Evolutionary conservation across 2,797 vertebrate genomes (phyloP), one percentile per base, ranked within the genome.

Genomic region (Leptodactylus fallax): DNA sequence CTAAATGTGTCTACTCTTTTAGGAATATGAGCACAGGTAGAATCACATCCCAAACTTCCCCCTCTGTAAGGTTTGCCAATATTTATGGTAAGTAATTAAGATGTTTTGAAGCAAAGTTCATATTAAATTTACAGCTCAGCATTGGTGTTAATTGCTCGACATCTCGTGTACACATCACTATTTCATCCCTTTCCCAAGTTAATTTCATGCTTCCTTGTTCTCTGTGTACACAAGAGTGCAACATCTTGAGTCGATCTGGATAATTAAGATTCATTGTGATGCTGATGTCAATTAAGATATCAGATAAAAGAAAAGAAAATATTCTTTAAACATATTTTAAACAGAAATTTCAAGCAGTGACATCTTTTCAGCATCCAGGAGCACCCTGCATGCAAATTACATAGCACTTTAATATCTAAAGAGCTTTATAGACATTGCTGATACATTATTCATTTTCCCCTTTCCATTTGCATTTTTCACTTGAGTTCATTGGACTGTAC

Each of bases 161-260:
- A 58, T 53, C 47, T 83, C 49, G 55, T 72, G 16, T 72, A 55
- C 51, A 83, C 49, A 55, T 56, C 49, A 36, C 49, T 69, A 83
- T 8, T 14, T 71, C 56, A 71, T 83, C 51, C 51, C 49, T 83
- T 11, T 56, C 51, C 51, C 65, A 55, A 83, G 81, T 83, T 72
- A 72, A 83, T 83, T 56, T 83, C 81, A 83, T 83, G 81, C 49
- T 6, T 71, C 16, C 65, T 69, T 83, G 81, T 83, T 83, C 65
- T 53, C 16, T 56, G 49, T 17, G 23, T 53, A 83, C 23, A 83
- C 49, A 23, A 21, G 63, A 69, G 81, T 23, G 23, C 63, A 83
- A 36, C 23, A 55, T 69, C 56, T 69, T 69, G 47, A 51, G 47
- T 23, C 25, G 11, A 49, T 83, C 65, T 53, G n/a, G 65, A 53